Evolutionary conservation across 2,113 vertebrate species (phyloP).

Genomic region (Noturus placidus): DNA sequence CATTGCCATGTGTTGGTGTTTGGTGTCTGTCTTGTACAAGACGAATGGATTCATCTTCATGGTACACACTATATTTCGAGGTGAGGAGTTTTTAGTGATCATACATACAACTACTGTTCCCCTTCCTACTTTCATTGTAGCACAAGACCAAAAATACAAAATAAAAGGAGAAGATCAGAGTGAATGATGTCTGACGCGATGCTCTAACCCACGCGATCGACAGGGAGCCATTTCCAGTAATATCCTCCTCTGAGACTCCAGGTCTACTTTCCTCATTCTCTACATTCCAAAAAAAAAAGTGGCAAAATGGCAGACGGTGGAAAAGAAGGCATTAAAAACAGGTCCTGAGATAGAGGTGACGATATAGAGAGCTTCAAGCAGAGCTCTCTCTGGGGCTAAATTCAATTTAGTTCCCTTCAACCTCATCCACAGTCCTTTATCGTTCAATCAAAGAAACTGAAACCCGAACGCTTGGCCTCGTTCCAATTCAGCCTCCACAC

Average conservation of each 20-base stretch:
- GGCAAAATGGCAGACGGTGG: not conserved
- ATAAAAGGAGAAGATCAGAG: slow-evolving; percentile 39
- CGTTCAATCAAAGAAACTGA: slow-evolving; percentile 18
- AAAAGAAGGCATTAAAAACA: slow-evolving; percentile 19
- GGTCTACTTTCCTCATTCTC: slow-evolving; percentile 56
- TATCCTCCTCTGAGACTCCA: slow-evolving; percentile 63
- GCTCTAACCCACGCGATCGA: slow-evolving; percentile 51
- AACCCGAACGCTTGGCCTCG: not conserved
- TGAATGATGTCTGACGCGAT: slow-evolving; percentile 42
- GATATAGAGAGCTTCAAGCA: slow-evolving; percentile 5
- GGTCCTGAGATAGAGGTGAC: slow-evolving; percentile 2
- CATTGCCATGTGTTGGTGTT: not conserved
- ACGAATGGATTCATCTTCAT: not conserved
- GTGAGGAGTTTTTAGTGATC: not conserved
- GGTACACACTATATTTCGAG: not conserved
- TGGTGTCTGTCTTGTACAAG: not conserved
- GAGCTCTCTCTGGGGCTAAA: slow-evolving; percentile 20
- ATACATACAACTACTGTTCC: not conserved
- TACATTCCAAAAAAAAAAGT: not conserved
- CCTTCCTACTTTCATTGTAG: not conserved
- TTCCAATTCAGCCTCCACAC: not conserved
- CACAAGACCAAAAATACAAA: not conserved
- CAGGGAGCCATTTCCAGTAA: slow-evolving; percentile 56
- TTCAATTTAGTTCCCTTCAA: slow-evolving; percentile 25
- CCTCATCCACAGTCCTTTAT: slow-evolving; percentile 17